phyloP scores from a whole-genome alignment of 2,113 vertebrate genomes.

The Tricholaema leucomelas region DNA sequence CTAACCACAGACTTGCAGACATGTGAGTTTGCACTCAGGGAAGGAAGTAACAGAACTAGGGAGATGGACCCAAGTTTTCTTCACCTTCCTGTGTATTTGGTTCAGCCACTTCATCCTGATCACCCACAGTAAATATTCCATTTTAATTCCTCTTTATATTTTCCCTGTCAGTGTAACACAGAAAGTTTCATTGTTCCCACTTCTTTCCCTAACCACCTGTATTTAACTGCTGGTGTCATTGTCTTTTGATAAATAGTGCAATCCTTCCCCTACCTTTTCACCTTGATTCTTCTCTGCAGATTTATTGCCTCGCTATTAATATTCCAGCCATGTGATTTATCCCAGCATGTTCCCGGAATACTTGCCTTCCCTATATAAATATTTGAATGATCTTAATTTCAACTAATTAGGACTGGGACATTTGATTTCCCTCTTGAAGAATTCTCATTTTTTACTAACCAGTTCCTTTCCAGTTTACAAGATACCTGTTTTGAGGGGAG shows the following conservation, averaged over 20 bases:
- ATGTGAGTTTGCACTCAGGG: accelerated
- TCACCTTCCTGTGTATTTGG: not conserved
- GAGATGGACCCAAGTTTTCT: not conserved
- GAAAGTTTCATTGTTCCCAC: not conserved
- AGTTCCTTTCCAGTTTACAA: constrained; percentile 9
- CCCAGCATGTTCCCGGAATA: constrained; percentile 51
- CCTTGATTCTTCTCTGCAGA: constrained; percentile 47
- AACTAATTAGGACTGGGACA: constrained; percentile 64
- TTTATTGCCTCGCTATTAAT: constrained; percentile 53
- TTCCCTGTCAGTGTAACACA: not conserved
- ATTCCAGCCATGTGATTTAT: constrained; percentile 56
- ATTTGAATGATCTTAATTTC: constrained; percentile 69
- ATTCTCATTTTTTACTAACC: constrained; percentile 51
- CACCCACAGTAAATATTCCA: not conserved
- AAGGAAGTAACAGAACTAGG: not conserved
- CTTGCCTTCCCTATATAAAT: constrained; percentile 62
- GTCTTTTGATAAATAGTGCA: constrained; percentile 39
- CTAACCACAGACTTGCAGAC: not conserved
- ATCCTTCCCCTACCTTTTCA: constrained; percentile 19
- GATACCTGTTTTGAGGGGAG: not conserved
- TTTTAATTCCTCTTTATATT: not conserved
- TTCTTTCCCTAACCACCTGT: constrained; percentile 12
- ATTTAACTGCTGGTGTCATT: constrained; percentile 27
- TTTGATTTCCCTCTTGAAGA: constrained; percentile 59
- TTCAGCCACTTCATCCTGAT: not conserved